phyloP scores from a whole-genome alignment of 2,113 vertebrate species.

The Mobula hypostoma region DNA sequence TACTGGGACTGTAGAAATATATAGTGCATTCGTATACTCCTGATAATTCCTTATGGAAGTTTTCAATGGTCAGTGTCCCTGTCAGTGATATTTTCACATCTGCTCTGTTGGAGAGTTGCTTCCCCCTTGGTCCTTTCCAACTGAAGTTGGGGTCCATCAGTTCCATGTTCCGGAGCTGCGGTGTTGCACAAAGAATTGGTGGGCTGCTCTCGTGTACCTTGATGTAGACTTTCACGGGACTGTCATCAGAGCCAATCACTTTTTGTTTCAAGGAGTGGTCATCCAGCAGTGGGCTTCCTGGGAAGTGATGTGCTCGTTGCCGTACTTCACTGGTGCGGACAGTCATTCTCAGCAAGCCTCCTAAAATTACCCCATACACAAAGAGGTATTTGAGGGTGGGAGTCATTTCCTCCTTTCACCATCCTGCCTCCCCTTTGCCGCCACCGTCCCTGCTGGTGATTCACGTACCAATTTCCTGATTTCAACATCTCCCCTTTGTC shows the following conservation, averaged over 20 bases:
- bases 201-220: background rate
- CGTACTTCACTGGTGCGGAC: background rate
- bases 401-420: background rate
- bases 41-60: background rate
- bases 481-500: background rate
- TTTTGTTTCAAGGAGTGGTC: background rate
- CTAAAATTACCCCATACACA: background rate
- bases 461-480: slow-evolving; percentile 9
- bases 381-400: slow-evolving; percentile 17
- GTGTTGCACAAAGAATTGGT: background rate
- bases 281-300: background rate
- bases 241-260: background rate
- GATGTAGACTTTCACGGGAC: slow-evolving; percentile 16
- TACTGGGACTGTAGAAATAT: background rate
- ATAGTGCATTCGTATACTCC: slow-evolving; percentile 1
- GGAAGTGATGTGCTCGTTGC: too few relatives aligned
- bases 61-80: background rate
- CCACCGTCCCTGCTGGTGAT: background rate
- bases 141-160: slow-evolving; percentile 20
- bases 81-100: background rate
- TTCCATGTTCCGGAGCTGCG: slow-evolving; percentile 11
- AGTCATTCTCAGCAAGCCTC: background rate
- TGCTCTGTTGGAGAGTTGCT: background rate
- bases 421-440: slow-evolving; percentile 28
- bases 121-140: background rate